phyloP scores from a whole-genome alignment of 2,113 vertebrate species.

The Rallus limicola region DNA sequence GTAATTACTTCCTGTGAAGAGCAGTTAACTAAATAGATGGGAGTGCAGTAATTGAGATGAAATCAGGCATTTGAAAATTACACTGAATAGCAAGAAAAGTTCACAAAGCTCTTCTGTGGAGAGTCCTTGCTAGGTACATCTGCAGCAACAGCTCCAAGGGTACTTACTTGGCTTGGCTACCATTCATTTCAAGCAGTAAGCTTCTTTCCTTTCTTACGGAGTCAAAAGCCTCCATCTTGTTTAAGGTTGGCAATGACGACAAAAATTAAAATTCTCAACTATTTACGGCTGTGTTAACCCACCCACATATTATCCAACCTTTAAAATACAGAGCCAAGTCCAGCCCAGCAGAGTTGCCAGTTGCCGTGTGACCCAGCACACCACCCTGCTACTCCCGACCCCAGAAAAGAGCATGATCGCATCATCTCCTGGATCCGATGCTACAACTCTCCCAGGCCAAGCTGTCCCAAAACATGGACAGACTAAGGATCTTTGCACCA shows the following conservation, averaged over 20 bases:
- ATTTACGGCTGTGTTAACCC: neutral
- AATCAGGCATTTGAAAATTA: neutral
- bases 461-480: neutral
- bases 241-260: neutral
- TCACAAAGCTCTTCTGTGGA: neutral
- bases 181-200: neutral
- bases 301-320: neutral
- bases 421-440: rapidly evolving
- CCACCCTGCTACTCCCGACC: neutral
- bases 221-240: neutral
- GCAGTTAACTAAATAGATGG: neutral
- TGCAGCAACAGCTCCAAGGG: neutral
- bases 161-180: neutral
- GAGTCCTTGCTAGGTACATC: neutral
- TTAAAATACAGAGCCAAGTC: neutral
- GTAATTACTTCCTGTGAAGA: neutral
- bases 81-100: neutral
- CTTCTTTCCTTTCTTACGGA: neutral
- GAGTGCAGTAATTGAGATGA: neutral
- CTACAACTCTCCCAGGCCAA: neutral
- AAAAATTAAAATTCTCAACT: neutral
- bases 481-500: neutral
- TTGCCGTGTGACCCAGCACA: neutral
- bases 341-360: neutral
- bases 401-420: neutral